Base-by-base conservation (phyloP, 2,797 vertebrate species). In the Eupleurogrammus muticus region DNA sequence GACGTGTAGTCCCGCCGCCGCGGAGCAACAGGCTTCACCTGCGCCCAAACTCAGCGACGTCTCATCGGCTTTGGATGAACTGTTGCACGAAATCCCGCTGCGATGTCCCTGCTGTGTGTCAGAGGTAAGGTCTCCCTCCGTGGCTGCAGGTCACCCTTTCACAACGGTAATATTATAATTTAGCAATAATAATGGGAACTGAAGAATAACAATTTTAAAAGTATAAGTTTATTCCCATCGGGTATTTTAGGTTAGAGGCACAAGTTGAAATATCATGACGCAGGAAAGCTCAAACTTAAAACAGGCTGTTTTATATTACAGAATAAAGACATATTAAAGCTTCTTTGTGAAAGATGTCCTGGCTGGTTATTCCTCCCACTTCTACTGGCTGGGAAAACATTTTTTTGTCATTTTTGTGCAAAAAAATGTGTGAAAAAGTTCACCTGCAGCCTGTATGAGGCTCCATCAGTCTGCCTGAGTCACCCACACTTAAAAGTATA, bases 81-180 rank as follows among this genome's bases (percentile, higher is more conserved):
- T 81, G 89, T 80, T 80, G 83, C 79, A 10, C 67, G 11, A 16
- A 69, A 73, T 2, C 66, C 78, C 47, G 86, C 83, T 32, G 85
- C 66, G n/a, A 94, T 94, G 93, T 93, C 93, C 23, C 91, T 94
- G 73, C 90, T 94, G 66, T 94, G 93, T 67, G 92, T 94, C 75
- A 83, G 92, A 92, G 93, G 93, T 93, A 83, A 85, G 91, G 7
- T 21, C 60, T 66, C 50, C 48, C 20, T 2, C 9, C 36, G 17
- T 1, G 5, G 5, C 65, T 50, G 17, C 76, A 62, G 34, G 21
- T 14, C 1, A 1, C 10, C 1, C 5, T 10, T 12, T 19, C 11
- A 3, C 14, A 6, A 40, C 1, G 6, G 16, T 12, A 17, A 12
- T 6, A 7, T 5, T n/a, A 55, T 0, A 6, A 34, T 1, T 10